phyloP scores from a whole-genome alignment of 1,140 invertebrate genomes.

The Meloidogyne floridensis region DNA sequence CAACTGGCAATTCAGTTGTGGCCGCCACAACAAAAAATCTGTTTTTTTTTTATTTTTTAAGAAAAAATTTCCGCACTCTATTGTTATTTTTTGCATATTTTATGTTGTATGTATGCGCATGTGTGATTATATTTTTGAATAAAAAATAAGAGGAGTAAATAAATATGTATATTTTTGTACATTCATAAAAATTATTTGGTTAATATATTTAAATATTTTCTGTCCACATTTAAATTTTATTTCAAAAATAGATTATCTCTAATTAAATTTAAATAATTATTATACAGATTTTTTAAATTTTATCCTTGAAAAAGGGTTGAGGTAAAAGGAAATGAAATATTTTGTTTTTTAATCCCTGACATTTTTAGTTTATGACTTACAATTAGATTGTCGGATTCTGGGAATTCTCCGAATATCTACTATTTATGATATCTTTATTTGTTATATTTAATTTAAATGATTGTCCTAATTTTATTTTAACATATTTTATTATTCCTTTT shows the following conservation, averaged over 20 bases:
- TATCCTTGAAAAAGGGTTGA: too few relatives aligned
- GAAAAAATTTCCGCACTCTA: neutral
- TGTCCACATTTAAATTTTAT: neutral
- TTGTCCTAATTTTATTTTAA: too few relatives aligned
- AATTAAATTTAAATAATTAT: too few relatives aligned
- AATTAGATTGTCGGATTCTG: too few relatives aligned
- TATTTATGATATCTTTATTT: too few relatives aligned
- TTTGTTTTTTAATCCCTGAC: too few relatives aligned
- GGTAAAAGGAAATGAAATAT: too few relatives aligned
- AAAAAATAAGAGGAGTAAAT: neutral
- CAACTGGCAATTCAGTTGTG: neutral
- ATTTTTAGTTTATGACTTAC: too few relatives aligned
- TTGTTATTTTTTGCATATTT: neutral
- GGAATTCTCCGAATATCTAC: too few relatives aligned
- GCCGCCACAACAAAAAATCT: neutral
- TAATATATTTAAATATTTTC: neutral
- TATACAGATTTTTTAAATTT: neutral
- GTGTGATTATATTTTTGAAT: slow-evolving; percentile 1
- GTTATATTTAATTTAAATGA: too few relatives aligned
- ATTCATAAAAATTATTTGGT: neutral
- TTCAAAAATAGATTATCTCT: neutral
- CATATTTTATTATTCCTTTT: too few relatives aligned
- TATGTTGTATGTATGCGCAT: neutral
- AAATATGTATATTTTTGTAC: neutral
- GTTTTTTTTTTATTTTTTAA: neutral